Evolutionary conservation across 2,113 vertebrate species (phyloP).

Genomic region (Psettodes erumei): DNA sequence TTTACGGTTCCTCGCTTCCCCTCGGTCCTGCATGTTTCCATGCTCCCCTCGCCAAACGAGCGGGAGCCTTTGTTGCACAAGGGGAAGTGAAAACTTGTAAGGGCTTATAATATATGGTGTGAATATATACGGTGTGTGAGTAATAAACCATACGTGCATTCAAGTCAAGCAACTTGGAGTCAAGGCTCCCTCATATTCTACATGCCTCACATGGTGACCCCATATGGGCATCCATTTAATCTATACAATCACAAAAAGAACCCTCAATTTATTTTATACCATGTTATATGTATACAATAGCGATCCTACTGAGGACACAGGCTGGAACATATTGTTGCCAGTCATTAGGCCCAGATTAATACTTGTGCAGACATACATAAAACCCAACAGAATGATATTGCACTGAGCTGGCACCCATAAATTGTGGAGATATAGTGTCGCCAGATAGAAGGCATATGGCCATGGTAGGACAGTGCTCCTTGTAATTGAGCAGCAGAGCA

Average conservation of each 20-base stretch:
- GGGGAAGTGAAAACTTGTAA: constrained; percentile 58
- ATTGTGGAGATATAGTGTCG: constrained; percentile 76
- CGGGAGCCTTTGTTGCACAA: constrained; percentile 56
- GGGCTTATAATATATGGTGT: constrained; percentile 54
- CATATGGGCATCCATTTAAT: constrained; percentile 59
- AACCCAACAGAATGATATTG: constrained; percentile 65
- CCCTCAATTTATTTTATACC: constrained; percentile 50
- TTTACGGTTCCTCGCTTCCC: constrained; percentile 80
- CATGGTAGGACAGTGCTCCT: constrained; percentile 80
- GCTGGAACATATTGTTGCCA: constrained; percentile 68
- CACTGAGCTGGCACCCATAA: constrained; percentile 76
- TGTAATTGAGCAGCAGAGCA: constrained; percentile 85
- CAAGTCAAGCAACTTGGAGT: constrained; percentile 30
- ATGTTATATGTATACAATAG: constrained; percentile 61
- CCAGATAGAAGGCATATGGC: constrained; percentile 85
- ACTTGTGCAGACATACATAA: constrained; percentile 59
- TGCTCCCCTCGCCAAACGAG: constrained; percentile 55
- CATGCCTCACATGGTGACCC: constrained; percentile 25
- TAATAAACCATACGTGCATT: constrained; percentile 53
- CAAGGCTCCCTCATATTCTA: constrained; percentile 27
- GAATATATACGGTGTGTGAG: constrained; percentile 57
- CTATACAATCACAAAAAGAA: constrained; percentile 54
- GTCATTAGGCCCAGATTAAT: constrained; percentile 77
- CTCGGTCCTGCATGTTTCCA: constrained; percentile 66
- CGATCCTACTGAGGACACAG: constrained; percentile 48